phyloP scores from a whole-genome alignment of 2,888 invertebrate genomes.

The Drosophila aldrichi region DNA sequence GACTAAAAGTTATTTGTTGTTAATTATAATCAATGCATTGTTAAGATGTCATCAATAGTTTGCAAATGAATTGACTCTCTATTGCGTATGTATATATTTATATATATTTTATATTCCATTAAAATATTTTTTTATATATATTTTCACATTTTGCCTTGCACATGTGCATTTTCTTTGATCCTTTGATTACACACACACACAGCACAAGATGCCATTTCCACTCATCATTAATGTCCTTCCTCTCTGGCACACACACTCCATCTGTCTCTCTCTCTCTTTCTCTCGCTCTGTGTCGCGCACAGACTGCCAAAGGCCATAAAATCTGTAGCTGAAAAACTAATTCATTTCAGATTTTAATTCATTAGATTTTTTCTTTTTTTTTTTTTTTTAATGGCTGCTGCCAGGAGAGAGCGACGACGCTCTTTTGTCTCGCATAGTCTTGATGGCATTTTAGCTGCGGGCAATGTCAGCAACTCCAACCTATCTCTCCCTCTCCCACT shows the following conservation, averaged over 20 bases:
- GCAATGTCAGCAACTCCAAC: conserved; percentile 23
- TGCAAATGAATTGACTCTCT: too few species aligned
- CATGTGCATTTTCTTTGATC: conserved; percentile 32
- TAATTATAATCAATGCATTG: conserved; percentile 10
- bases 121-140: too few species aligned
- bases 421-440: conserved; percentile 47
- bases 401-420: conserved; percentile 26
- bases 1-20: conserved; percentile 1
- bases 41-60: conserved; percentile 5
- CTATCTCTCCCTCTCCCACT: background rate
- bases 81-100: too few species aligned
- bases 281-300: background rate
- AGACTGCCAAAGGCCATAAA: conserved; percentile 46
- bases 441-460: conserved; percentile 41
- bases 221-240: background rate
- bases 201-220: conserved; percentile 8
- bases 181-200: conserved; percentile 12
- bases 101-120: too few species aligned
- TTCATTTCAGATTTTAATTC: conserved; percentile 64
- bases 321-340: conserved; percentile 54
- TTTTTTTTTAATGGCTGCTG: conserved; percentile 5
- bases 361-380: conserved; percentile 38
- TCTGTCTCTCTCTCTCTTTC: too few species aligned
- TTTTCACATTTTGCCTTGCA: background rate
- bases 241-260: background rate